A percentile compares a stretch with the other conserved stretches of the same genome.
These are phyloP conservation scores for Oncorhynchus gorbuscha DNA, from an alignment of 2,113 vertebrate species.

Conservation along the genomic window DNA sequence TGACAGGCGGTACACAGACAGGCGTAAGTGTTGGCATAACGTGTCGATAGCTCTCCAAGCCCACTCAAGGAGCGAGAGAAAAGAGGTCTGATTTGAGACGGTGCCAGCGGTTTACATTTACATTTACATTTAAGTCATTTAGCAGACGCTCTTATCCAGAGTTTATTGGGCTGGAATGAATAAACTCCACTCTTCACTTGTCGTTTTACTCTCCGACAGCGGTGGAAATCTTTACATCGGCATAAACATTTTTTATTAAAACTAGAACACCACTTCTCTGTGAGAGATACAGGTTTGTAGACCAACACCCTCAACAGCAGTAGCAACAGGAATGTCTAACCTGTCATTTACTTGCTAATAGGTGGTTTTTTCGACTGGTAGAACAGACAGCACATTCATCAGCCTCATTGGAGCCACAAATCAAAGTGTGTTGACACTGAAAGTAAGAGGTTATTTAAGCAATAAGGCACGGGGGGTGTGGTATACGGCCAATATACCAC, in stretches of 20 bases:
- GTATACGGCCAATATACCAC: no score
- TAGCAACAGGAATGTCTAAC: not conserved
- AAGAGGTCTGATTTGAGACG: not conserved
- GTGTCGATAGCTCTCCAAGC: constrained; percentile 13
- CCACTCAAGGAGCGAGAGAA: not conserved
- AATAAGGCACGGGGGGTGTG: no score
- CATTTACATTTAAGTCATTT: no score
- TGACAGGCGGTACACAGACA: constrained; percentile 21
- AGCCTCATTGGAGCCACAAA: no score
- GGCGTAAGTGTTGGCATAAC: constrained; percentile 13
- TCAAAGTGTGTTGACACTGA: no score
- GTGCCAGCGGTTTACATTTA: constrained; percentile 13
- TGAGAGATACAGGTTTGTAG: not conserved
- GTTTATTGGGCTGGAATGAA: constrained; percentile 11
- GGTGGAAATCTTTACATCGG: not conserved
- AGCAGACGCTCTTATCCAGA: no score
- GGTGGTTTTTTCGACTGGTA: not conserved
- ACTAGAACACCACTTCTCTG: not conserved
- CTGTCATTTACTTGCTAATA: not conserved
- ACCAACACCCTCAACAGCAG: not conserved
- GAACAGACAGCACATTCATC: no score
- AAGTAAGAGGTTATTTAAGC: no score
- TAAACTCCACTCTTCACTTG: not conserved
- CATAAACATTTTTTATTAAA: not conserved
- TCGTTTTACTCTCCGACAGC: not conserved